A percentile compares a stretch with the other conserved stretches of the same genome.
These are phyloP conservation scores for Phymatocera aterrima DNA, from an alignment of 2,888 invertebrate genomes.

Conservation along the genomic window DNA sequence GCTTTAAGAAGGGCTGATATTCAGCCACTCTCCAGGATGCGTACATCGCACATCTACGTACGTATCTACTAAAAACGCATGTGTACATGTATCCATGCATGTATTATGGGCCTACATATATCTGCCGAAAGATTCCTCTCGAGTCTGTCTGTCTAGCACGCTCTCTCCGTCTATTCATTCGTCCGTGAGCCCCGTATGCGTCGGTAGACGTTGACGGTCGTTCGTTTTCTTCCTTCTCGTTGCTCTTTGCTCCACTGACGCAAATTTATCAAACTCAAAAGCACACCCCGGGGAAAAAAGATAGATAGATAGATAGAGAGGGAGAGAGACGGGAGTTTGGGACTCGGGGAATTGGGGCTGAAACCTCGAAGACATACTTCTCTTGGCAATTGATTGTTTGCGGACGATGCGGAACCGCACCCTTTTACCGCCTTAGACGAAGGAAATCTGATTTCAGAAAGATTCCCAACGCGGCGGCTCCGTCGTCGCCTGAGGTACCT, in stretches of 20 bases:
- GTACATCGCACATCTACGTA: background rate
- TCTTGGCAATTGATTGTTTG: conserved; percentile 38
- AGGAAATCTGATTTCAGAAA: conserved; percentile 21
- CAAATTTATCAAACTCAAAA: conserved; percentile 39
- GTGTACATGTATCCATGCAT: background rate
- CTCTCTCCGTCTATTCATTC: background rate
- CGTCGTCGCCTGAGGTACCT: conserved; percentile 16
- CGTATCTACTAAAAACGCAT: background rate
- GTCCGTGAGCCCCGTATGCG: background rate
- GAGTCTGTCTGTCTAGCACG: conserved; percentile 9
- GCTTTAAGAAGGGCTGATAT: conserved; percentile 50
- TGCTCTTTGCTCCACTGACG: conserved; percentile 2
- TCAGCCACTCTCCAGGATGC: conserved; percentile 46
- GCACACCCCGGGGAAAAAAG: conserved; percentile 17
- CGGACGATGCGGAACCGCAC: conserved; percentile 32
- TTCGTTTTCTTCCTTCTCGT: conserved; percentile 5
- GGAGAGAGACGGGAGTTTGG: background rate
- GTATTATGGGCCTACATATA: too few relatives aligned
- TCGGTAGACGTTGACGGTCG: background rate
- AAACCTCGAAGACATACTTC: conserved; percentile 11
- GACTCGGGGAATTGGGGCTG: background rate
- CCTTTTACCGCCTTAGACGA: background rate
- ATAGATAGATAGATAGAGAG: background rate
- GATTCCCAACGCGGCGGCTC: conserved; percentile 17
- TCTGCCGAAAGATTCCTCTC: background rate